Base-by-base conservation (phyloP, 2,797 vertebrate genomes). In the Percopsis omiscomaycus region DNA sequence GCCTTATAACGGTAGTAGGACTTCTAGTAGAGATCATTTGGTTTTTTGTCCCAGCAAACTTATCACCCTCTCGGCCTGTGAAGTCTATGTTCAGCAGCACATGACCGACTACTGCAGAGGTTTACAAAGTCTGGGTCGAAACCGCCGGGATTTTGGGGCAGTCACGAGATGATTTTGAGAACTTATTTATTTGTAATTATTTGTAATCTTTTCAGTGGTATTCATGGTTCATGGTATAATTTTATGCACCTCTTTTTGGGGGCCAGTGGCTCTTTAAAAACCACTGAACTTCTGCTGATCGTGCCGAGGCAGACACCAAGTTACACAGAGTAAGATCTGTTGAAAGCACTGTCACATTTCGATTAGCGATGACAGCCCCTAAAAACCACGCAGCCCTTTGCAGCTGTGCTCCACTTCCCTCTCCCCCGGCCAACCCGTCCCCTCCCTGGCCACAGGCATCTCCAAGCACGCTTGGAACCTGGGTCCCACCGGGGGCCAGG, bases 351-450 rank as follows among this genome's bases (percentile, higher is more conserved):
- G 67, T 85, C 81, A 78, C 81, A 71, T 60, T 45, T 13, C 51
- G 61, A 81, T 86, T 86, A 80, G 77, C 76, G 88, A 77, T 77
- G 87, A 90, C 87, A 87, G 67, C 80, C 75, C 64, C 75, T 79
- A 67, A 82, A 85, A 81, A 85, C 75, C 73, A 69, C 42, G 55
- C 64, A 55, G 71, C 65, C 59, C 81, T 59, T 81, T 59, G 84
- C 60, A 69, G 68, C 30, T 65, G 72, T 53, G 11, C 68, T 32
- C 45, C 48, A 32, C 77, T 77, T 73, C 53, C 66, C 71, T 80
- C 74, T 63, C 58, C 30, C 60, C 64, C 61, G 75, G 81, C 80
- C 22, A 22, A 22, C 22, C 22, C 72, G 82, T 73, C 85, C 83
- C 83, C 85, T 83, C 64, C 61, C 12, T 28, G 49, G 82, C 83